Evolutionary conservation across 1,140 invertebrate species (phyloP).

Genomic region (Magallana angulata): DNA sequence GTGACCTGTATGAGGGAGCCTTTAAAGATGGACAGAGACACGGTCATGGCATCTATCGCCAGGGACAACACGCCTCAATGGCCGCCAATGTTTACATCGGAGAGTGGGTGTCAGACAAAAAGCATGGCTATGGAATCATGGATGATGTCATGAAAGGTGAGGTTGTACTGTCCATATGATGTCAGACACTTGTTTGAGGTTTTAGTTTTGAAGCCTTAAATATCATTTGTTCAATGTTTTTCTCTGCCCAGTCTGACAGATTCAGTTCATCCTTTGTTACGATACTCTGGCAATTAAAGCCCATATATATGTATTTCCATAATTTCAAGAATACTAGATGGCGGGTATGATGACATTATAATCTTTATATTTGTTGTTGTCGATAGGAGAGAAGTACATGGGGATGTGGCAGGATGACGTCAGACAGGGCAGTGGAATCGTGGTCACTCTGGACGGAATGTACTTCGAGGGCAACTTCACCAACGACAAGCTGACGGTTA

Average conservation of each 20-base stretch:
- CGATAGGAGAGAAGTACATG: conserved; percentile 90
- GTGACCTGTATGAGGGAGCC: conserved; percentile 90
- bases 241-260: no score
- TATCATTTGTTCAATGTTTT: no score
- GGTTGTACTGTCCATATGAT: no score
- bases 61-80: conserved; percentile 88
- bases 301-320: no score
- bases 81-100: conserved; percentile 90
- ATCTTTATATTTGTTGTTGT: conserved; percentile 53
- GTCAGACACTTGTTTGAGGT: no score
- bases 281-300: no score
- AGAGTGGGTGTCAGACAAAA: conserved; percentile 88
- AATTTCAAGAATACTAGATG: no score
- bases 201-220: no score
- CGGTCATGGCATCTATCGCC: conserved; percentile 90
- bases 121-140: conserved; percentile 91
- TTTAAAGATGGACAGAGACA: conserved; percentile 90
- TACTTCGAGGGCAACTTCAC: conserved; percentile 93
- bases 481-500: conserved; percentile 87
- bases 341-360: no score
- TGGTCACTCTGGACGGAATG: conserved; percentile 92
- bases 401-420: conserved; percentile 91
- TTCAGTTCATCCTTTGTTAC: no score
- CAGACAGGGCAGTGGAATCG: conserved; percentile 89
- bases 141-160: conserved; percentile 86